Evolutionary conservation across 2,113 vertebrate species (phyloP).

Genomic region (Fregata magnificens): DNA sequence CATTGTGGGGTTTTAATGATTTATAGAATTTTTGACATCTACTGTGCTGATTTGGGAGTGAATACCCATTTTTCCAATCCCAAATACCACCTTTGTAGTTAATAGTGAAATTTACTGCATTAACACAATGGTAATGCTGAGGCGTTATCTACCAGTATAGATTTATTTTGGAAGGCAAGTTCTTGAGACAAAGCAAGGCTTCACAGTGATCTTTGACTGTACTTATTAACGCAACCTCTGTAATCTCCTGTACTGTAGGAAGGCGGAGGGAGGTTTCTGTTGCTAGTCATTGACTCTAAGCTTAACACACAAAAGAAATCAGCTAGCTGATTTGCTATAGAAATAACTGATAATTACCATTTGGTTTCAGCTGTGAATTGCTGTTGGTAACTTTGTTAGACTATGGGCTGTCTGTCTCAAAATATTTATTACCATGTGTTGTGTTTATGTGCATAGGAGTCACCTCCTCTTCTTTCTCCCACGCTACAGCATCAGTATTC

Average conservation of each 20-base stretch:
- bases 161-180: background rate
- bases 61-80: background rate
- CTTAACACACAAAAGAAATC: background rate
- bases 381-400: background rate
- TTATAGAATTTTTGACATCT: constrained; percentile 5
- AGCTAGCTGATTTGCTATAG: background rate
- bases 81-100: background rate
- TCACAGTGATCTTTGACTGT: background rate
- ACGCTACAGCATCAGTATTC: background rate
- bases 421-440: background rate
- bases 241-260: background rate
- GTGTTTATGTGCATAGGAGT: background rate
- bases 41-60: background rate
- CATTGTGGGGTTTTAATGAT: background rate
- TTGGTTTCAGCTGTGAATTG: background rate
- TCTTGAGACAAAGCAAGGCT: background rate
- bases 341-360: background rate
- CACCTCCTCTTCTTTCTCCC: background rate
- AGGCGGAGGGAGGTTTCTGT: background rate
- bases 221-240: background rate
- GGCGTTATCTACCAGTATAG: background rate
- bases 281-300: background rate
- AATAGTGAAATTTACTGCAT: background rate
- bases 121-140: background rate
- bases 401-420: background rate